Conservation (phyloP, 2,113 vertebrate genomes). For the Neolamprologus modestus region DNA sequence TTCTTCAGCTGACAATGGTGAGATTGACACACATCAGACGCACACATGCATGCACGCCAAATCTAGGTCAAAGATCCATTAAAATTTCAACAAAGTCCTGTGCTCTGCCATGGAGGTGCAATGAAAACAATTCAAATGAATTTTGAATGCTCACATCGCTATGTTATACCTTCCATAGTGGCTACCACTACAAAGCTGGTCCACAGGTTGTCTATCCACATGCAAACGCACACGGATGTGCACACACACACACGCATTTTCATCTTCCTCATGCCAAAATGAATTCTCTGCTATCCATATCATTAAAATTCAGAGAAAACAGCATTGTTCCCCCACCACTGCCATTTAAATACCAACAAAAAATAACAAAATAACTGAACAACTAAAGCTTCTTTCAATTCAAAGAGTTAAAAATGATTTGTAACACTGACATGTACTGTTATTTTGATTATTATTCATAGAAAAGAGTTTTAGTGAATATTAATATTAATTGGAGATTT, state of each 20-base stretch:
- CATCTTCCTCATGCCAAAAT: neutral
- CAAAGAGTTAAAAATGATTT: neutral
- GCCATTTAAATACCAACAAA: neutral
- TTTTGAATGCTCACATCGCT: slow-evolving; percentile 17
- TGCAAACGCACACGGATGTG: neutral
- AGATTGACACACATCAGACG: slow-evolving; percentile 61
- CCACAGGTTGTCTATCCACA: neutral
- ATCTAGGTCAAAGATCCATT: slow-evolving; percentile 74
- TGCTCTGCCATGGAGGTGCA: slow-evolving; percentile 48
- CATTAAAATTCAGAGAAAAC: neutral
- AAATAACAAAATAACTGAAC: neutral
- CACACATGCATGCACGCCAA: neutral
- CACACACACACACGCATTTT: neutral
- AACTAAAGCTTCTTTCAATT: neutral
- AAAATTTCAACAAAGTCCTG: slow-evolving; percentile 70
- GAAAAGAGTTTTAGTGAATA: neutral
- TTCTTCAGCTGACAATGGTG: slow-evolving; percentile 45
- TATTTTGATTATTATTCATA: neutral
- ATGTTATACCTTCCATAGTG: slow-evolving; percentile 1
- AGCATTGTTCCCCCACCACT: neutral
- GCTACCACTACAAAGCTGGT: slow-evolving; percentile 13
- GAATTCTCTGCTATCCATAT: neutral
- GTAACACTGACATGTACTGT: neutral
- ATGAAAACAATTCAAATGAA: slow-evolving; percentile 56
- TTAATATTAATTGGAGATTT: neutral